Percentiles rank a stretch among this genome's conserved stretches.
Conservation (phyloP, 2,113 vertebrate genomes). For the Colossoma macropomum region DNA sequence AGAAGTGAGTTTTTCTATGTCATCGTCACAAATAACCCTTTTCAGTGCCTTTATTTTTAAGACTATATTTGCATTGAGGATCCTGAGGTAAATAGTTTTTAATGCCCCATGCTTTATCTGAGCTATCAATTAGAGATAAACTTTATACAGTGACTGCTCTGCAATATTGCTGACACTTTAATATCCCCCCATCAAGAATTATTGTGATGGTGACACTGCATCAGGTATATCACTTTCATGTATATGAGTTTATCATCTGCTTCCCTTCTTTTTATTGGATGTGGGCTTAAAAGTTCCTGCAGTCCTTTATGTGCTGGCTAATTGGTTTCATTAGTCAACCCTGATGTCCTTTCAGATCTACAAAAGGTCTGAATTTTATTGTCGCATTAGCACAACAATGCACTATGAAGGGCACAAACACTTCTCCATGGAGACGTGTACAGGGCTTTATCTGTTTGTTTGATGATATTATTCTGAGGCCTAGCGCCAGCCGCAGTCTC, state of each 20-base stretch:
- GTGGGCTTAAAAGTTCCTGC: neutral
- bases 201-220: neutral
- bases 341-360: constrained; percentile 9
- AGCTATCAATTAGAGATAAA: neutral
- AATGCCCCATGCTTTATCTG: neutral
- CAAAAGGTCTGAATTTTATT: neutral
- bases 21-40: neutral
- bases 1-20: neutral
- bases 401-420: neutral
- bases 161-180: neutral
- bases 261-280: neutral
- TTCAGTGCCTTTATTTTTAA: neutral
- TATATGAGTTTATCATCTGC: constrained; percentile 1
- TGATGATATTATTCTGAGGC: neutral
- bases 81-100: neutral
- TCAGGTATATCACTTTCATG: neutral
- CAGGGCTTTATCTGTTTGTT: neutral
- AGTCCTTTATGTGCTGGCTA: constrained; percentile 13
- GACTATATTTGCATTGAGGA: neutral
- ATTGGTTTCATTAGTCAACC: constrained; percentile 23
- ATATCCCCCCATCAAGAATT: neutral
- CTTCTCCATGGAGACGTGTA: neutral
- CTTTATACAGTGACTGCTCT: neutral
- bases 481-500: neutral
- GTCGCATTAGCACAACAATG: constrained; percentile 25